Conservation (phyloP, 1,140 invertebrate genomes). For the Camponotus vicinus region DNA sequence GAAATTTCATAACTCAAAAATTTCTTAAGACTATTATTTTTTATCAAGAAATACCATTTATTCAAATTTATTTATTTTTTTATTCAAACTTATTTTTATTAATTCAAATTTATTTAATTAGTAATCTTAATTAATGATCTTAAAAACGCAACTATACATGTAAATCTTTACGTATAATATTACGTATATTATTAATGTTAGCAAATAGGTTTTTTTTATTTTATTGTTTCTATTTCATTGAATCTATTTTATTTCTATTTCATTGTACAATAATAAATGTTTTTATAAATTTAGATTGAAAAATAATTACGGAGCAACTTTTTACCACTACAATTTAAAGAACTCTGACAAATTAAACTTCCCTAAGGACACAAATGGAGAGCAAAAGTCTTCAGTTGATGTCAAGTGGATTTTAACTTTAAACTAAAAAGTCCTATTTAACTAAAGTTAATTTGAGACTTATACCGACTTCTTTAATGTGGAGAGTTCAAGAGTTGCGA, state of each 20-base stretch:
- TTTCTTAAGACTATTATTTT: background rate
- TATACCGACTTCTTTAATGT: conserved; percentile 42
- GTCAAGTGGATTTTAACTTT: conserved; percentile 28
- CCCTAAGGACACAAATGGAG: conserved; percentile 18
- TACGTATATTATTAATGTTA: background rate
- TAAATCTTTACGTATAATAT: background rate
- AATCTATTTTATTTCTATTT: background rate
- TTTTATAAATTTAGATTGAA: background rate
- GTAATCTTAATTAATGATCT: background rate
- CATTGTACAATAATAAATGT: background rate
- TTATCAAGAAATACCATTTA: background rate
- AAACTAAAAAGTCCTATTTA: conserved; percentile 45
- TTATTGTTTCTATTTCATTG: background rate
- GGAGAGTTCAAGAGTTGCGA: conserved; percentile 35
- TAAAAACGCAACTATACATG: background rate
- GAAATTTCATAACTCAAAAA: background rate
- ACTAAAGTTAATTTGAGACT: conserved; percentile 39
- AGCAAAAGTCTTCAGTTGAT: conserved; percentile 31
- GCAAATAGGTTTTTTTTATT: background rate
- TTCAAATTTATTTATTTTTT: conserved; percentile 4
- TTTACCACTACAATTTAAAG: background rate
- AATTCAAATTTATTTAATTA: background rate
- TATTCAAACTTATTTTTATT: too few relatives aligned
- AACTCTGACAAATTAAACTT: conserved; percentile 47
- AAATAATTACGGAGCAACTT: conserved; percentile 9